phyloP scores from a whole-genome alignment of 2,797 vertebrate genomes.

The Okamejei kenojei region DNA sequence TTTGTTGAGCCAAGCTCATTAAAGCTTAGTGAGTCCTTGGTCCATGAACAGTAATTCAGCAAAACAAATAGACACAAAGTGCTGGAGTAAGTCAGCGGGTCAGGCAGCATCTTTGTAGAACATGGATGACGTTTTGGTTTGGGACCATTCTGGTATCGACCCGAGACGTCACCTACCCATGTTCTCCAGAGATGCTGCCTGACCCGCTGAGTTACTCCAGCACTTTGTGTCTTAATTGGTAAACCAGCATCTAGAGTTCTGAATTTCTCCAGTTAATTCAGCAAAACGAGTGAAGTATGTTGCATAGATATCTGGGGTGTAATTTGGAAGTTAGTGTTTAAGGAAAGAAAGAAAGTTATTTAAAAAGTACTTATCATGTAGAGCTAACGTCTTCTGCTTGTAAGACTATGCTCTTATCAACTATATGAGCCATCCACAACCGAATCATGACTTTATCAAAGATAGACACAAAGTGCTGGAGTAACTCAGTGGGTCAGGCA shows the following conservation, averaged over 20 bases:
- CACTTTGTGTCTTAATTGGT: too few species aligned
- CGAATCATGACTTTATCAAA: not conserved
- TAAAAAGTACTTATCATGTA: not conserved
- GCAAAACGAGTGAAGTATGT: not conserved
- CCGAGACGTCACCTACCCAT: too few species aligned
- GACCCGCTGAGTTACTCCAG: too few species aligned
- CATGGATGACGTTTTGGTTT: too few species aligned
- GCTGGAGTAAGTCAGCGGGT: too few species aligned
- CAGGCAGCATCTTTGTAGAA: too few species aligned
- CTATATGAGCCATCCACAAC: not conserved
- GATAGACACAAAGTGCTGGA: too few species aligned
- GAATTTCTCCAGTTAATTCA: not conserved
- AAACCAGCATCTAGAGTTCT: too few species aligned
- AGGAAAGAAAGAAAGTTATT: not conserved
- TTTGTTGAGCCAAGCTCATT: not conserved
- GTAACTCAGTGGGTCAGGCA: too few species aligned
- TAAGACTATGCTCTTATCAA: too few species aligned
- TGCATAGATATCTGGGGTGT: not conserved
- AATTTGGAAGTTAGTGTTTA: not conserved
- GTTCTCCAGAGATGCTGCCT: too few species aligned
- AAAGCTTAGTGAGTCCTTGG: not conserved
- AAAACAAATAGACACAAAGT: not conserved
- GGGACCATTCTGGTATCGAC: too few species aligned
- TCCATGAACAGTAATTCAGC: not conserved
- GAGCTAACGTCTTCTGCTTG: not conserved